phyloP scores from a whole-genome alignment of 2,888 invertebrate species.

The Papilio elwesi region DNA sequence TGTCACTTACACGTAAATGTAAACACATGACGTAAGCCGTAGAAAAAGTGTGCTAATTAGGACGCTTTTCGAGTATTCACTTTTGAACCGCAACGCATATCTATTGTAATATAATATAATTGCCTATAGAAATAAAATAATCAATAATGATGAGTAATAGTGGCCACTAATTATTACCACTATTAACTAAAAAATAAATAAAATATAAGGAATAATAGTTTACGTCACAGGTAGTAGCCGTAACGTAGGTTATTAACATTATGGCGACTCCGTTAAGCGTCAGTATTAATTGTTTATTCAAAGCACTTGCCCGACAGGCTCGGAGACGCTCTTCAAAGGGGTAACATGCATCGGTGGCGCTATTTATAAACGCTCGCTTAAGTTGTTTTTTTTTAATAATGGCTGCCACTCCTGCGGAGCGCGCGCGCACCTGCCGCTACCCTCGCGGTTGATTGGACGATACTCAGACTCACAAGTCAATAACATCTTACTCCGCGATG shows the following conservation, averaged over 20 bases:
- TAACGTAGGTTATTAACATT: conserved; percentile 21
- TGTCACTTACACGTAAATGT: no score
- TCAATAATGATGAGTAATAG: no score
- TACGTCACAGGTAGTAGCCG: conserved; percentile 23
- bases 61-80: no score
- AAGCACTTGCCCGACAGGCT: conserved; percentile 49
- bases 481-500: conserved; percentile 65
- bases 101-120: no score
- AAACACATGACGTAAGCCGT: no score
- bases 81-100: no score
- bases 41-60: no score
- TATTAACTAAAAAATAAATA: not conserved
- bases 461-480: conserved; percentile 61
- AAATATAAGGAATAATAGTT: not conserved
- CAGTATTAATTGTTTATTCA: conserved; percentile 38
- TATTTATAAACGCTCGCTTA: conserved; percentile 76
- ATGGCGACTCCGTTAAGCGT: conserved; percentile 13
- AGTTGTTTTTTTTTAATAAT: conserved; percentile 53
- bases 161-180: not conserved
- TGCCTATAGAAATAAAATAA: no score
- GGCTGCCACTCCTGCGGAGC: conserved; percentile 62
- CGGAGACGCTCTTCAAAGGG: conserved; percentile 63
- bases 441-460: conserved; percentile 67
- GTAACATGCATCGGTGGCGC: conserved; percentile 72
- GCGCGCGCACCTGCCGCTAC: conserved; percentile 66